Conservation (phyloP, 2,113 vertebrate species). For the Astur gentilis region DNA sequence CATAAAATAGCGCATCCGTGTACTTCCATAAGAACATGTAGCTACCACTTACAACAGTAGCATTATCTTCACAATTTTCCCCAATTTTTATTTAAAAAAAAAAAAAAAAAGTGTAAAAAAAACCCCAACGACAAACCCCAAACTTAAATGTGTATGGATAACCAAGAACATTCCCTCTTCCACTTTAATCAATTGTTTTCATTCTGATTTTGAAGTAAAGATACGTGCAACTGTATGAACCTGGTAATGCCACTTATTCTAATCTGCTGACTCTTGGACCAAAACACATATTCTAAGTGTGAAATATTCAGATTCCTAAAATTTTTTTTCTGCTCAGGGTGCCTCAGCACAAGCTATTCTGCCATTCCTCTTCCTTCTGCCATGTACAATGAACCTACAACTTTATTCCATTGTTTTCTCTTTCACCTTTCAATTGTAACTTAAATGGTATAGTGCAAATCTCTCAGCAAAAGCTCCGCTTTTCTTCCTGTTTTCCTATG, state of each 20-base stretch:
- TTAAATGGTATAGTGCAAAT: not conserved
- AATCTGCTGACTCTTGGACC: not conserved
- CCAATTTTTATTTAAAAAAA: not conserved
- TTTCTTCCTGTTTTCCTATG: not conserved
- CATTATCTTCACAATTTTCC: not conserved
- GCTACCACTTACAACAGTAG: not conserved
- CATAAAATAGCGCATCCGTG: not conserved
- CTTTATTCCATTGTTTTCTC: not conserved
- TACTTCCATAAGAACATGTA: not conserved
- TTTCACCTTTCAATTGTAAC: not conserved
- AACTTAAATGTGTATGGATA: not conserved
- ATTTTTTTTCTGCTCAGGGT: not conserved
- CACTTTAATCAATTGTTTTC: not conserved
- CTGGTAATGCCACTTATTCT: not conserved
- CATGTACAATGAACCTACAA: not conserved
- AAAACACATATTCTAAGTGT: not conserved
- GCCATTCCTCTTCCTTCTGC: not conserved
- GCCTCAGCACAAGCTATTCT: not conserved
- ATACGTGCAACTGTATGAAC: not conserved
- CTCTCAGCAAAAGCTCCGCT: not conserved
- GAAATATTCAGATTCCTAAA: not conserved
- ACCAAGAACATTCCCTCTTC: not conserved
- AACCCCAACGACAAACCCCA: fast-evolving
- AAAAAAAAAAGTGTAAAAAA: not conserved
- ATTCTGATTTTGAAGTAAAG: not conserved